Base-by-base conservation (phyloP, 2,888 invertebrate species). In the Acanthosoma haemorrhoidale region DNA sequence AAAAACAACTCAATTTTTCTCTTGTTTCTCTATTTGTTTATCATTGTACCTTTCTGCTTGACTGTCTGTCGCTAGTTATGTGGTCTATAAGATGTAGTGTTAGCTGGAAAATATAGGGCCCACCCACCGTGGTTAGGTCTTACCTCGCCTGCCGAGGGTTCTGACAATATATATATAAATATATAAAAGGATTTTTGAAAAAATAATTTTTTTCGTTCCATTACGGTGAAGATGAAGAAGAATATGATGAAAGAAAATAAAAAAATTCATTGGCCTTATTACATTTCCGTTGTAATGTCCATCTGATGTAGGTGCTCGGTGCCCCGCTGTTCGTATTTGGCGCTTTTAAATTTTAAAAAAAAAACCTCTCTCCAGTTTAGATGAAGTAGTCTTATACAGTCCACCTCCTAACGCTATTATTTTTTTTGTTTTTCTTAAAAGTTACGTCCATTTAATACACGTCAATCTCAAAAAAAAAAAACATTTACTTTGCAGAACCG, bases 161-260 rank as follows among this genome's bases (percentile, higher is more conserved):
- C 73, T 73, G 73, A 73, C 73, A 73, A 73, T 73, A 73, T 73
- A n/a, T n/a, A n/a, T n/a, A 73, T 70, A 66, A 70, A 71, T 67
- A 71, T 71, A 64, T 64, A 68, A 73, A 70, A 66, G 69, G 60
- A 21, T 51, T 69, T 32, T 36, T 68, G 61, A 70, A 61, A 67
- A 61, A 64, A 66, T 39, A 61, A 25, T 21, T 60, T 71, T 73
- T 73, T n/a, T n/a, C 57, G 71, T 70, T 70, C 72, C 71, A 71
- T 73, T 70, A 60, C 25, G 21, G n/a, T n/a, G n/a, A n/a, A 58
- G 31, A 60, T n/a, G 34, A 41, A 13, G n/a, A 25, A 2, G 18
- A 8, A 39, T 18, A 63, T 21, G n/a, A 21, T 25, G 11, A 34
- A n/a, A n/a, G 25, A 51, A 68, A 16, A 59, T 36, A n/a, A 29